Conservation (phyloP, 2,113 vertebrate species). For the Lipotes vexillifer region DNA sequence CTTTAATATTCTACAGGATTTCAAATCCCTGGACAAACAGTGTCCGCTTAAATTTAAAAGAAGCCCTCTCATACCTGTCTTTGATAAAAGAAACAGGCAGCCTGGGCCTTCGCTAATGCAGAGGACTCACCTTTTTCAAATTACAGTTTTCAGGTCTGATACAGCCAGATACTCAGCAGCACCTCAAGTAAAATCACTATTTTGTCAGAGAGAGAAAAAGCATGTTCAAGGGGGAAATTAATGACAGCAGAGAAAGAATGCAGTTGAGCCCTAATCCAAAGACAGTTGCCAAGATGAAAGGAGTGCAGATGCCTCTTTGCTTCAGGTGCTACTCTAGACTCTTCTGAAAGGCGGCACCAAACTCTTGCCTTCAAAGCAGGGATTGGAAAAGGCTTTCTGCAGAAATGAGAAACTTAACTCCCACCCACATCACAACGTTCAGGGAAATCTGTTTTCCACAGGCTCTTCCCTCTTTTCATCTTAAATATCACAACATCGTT, state of each 20-base stretch:
- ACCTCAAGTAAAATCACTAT: background rate
- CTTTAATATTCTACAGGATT: conserved; percentile 58
- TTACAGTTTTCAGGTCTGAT: background rate
- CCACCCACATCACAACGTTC: rapidly evolving
- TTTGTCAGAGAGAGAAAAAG: conserved; percentile 12
- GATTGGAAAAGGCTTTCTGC: rapidly evolving
- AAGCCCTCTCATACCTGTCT: background rate
- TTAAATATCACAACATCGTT: rapidly evolving
- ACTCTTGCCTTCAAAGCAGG: rapidly evolving
- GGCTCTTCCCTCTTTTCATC: background rate
- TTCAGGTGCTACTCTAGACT: background rate
- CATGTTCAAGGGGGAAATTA: background rate
- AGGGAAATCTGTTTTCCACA: background rate
- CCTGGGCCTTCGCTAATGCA: background rate
- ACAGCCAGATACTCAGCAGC: background rate
- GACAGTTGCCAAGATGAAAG: background rate
- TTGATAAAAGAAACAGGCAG: background rate
- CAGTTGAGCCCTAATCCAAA: background rate
- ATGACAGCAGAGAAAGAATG: background rate
- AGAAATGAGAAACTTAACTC: rapidly evolving
- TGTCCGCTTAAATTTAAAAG: conserved; percentile 24
- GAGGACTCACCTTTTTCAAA: background rate
- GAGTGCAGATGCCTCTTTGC: rapidly evolving
- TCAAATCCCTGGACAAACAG: conserved; percentile 52
- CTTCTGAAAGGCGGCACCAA: background rate